Base-by-base conservation (phyloP, 2,888 invertebrate genomes). In the Amblyjoppa fuscipennis region DNA sequence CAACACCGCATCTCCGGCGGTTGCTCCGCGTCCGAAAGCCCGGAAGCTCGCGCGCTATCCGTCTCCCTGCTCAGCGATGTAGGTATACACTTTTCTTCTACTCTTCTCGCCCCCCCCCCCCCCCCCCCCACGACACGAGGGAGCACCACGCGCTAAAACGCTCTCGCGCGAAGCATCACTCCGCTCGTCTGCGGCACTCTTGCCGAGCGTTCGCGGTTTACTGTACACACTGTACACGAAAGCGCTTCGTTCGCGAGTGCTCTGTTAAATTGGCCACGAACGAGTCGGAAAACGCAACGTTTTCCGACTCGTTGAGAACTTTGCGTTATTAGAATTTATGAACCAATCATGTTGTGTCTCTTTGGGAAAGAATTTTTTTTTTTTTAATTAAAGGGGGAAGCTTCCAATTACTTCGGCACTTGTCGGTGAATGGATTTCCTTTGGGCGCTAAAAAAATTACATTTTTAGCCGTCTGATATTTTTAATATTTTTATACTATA, bases 181-280 rank as follows among this genome's bases (percentile, higher is more conserved):
- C 59, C 28, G 25, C 28, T 28, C 28, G 59, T 28, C 59, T 28
- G 20, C 25, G 2, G 25, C 25, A 11, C 25, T 28, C 59, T 59
- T 28, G 9, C 59, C 28, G 25, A 56, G 20, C 25, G 25, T 56
- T 56, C 56, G 56, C 25, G 41, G 56, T 56, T 7, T 56, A 25
- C 56, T 20, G 20, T 25, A 25, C 56, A 25, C 56, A 9, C 20
- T 20, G 1, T 56, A 25, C 56, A 56, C 34, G 13, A 38, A 25
- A 13, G 38, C 41, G 41, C 25, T 59, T 25, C 6, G 13, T 73
- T 45, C 59, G 9, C 51, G n/a, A 3, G 3, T 56, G 66, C 53
- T 68, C 68, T 5, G 68, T 77, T 68, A 77, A 77, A 78, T 78
- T 69, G 69, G 45, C 56, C 41, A 41, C 31, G 69, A 59, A 78